phyloP scores from a whole-genome alignment of 1,140 invertebrate genomes.

The Drosophila rufa region DNA sequence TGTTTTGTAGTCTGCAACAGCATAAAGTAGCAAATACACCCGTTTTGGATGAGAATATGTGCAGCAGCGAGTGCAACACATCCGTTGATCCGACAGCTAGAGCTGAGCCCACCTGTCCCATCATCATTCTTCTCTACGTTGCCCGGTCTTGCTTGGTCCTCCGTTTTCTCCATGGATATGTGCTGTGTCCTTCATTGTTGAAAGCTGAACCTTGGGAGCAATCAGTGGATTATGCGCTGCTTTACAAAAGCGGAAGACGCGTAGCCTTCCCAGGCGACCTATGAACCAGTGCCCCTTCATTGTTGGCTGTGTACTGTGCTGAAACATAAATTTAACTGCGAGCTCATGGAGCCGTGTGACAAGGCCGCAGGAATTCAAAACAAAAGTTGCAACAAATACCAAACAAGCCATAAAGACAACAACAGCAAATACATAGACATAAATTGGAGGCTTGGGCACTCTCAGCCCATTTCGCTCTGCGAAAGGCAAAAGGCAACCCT shows the following conservation, averaged over 20 bases:
- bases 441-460: slow-evolving; percentile 60
- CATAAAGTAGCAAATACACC: background rate
- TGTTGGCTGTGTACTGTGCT: slow-evolving; percentile 60
- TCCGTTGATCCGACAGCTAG: slow-evolving; percentile 55
- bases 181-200: slow-evolving; percentile 68
- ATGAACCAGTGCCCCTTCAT: slow-evolving; percentile 48
- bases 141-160: background rate
- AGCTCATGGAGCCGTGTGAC: slow-evolving; percentile 77
- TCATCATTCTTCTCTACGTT: slow-evolving; percentile 11
- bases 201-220: slow-evolving; percentile 82
- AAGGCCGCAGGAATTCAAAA: slow-evolving; percentile 83
- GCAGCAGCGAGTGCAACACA: slow-evolving; percentile 17
- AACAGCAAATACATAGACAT: slow-evolving; percentile 68
- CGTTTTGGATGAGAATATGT: background rate
- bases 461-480: slow-evolving; percentile 7
- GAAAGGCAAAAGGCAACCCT: slow-evolving; percentile 17
- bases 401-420: slow-evolving; percentile 81
- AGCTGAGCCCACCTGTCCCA: slow-evolving; percentile 26
- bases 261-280: slow-evolving; percentile 48
- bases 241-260: slow-evolving; percentile 54
- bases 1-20: background rate
- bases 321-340: slow-evolving; percentile 79
- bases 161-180: slow-evolving; percentile 16
- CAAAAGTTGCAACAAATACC: slow-evolving; percentile 83
- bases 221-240: slow-evolving; percentile 78